These are phyloP conservation scores for Falco concolor DNA, from an alignment of 2,797 vertebrate genomes.

Conservation along the genomic window DNA sequence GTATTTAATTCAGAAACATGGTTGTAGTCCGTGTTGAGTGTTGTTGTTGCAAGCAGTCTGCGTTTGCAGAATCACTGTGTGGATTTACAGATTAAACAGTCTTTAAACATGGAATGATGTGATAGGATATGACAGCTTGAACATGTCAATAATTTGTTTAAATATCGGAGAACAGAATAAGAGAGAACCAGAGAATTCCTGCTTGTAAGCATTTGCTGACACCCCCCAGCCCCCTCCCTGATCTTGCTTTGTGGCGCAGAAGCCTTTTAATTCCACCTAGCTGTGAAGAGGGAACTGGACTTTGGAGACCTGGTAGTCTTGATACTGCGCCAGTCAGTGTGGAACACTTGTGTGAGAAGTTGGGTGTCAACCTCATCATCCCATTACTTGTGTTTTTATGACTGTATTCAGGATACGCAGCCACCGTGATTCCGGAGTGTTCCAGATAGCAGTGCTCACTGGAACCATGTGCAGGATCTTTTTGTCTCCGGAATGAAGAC, in stretches of 20 bases:
- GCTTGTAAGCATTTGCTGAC: not conserved
- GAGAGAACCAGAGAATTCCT: not conserved
- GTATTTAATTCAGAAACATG: not conserved
- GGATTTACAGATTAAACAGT: not conserved
- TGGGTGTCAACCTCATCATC: not conserved
- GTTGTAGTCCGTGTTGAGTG: no score
- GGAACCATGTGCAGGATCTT: not conserved
- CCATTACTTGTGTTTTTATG: not conserved
- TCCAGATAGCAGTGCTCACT: not conserved
- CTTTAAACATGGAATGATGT: not conserved
- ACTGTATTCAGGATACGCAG: not conserved
- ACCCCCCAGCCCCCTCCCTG: not conserved
- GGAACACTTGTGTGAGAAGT: not conserved
- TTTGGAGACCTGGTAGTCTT: not conserved
- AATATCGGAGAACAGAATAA: not conserved
- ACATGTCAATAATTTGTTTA: not conserved
- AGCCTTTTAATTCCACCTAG: not conserved
- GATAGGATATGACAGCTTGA: not conserved
- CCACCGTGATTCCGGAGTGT: not conserved
- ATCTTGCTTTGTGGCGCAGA: not conserved
- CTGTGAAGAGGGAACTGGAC: not conserved
- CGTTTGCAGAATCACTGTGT: not conserved
- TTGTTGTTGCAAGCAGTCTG: not conserved
- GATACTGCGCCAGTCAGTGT: accelerated
- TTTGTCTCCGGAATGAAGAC: not conserved